Conservation (phyloP, 1,140 invertebrate genomes). For the Melitaea cinxia region DNA sequence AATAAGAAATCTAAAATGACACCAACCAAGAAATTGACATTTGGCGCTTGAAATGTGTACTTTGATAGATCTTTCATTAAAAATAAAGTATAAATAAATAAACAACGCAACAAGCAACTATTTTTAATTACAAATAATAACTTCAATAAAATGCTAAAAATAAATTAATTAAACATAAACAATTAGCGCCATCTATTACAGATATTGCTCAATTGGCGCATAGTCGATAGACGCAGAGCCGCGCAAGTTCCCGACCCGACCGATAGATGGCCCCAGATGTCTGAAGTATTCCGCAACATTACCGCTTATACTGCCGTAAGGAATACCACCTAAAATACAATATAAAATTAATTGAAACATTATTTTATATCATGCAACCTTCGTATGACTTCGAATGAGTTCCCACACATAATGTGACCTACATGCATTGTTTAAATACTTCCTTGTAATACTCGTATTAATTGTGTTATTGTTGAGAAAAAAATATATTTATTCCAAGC, state of each 20-base stretch:
- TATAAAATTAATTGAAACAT: neutral
- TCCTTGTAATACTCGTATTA: too few relatives aligned
- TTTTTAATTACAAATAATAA: neutral
- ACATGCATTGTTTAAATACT: too few relatives aligned
- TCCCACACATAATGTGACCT: too few relatives aligned
- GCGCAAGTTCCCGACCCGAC: constrained; percentile 35
- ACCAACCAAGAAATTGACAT: too few relatives aligned
- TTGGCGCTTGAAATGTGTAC: too few relatives aligned
- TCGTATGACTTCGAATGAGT: too few relatives aligned
- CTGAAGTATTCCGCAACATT: constrained; percentile 72
- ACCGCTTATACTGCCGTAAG: constrained; percentile 77
- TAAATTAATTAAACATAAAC: constrained; percentile 22
- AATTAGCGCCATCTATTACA: constrained; percentile 51
- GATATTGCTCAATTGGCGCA: constrained; percentile 58
- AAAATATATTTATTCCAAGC: too few relatives aligned
- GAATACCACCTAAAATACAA: constrained; percentile 66
- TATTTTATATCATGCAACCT: neutral
- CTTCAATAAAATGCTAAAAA: neutral
- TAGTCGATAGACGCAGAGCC: constrained; percentile 41
- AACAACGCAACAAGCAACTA: too few relatives aligned
- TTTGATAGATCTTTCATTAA: too few relatives aligned
- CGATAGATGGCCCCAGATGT: constrained; percentile 51
- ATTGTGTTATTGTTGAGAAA: too few relatives aligned
- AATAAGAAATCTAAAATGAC: too few relatives aligned
- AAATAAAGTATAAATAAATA: too few relatives aligned